Evolutionary conservation across 2,797 vertebrate genomes (phyloP).

Genomic region (Falco berigora): DNA sequence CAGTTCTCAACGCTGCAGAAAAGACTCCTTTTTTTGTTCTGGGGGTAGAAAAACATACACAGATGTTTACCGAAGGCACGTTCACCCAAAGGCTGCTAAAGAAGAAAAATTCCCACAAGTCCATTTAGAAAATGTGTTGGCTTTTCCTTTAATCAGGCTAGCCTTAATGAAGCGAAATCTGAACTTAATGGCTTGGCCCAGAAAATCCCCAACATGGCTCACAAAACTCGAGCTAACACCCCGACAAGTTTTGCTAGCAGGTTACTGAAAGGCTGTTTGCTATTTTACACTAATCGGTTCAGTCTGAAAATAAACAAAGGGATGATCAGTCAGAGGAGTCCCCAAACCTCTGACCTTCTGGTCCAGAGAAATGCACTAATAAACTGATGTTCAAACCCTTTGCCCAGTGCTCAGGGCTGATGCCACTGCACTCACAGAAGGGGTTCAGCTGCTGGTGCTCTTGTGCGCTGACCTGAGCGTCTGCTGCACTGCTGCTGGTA

Average conservation of each 20-base stretch:
- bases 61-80: not conserved
- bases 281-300: constrained; percentile 31
- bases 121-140: not conserved
- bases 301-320: constrained; percentile 28
- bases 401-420: not conserved
- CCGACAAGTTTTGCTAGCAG: not conserved
- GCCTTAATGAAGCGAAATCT: not conserved
- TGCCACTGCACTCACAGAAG: not conserved
- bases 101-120: not conserved
- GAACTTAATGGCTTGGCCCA: constrained; percentile 2
- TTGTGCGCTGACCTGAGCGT: not conserved
- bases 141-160: not conserved
- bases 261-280: constrained; percentile 10
- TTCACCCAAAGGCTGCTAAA: not conserved
- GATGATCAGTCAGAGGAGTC: not conserved
- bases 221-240: not conserved
- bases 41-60: not conserved
- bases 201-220: not conserved
- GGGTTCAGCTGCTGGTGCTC: not conserved
- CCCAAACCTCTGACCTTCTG: constrained; percentile 3
- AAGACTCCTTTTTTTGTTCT: not conserved
- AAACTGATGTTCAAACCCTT: not conserved
- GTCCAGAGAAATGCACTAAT: not conserved
- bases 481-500: not conserved
- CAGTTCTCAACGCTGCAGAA: not conserved